Evolutionary conservation across 2,888 invertebrate species (phyloP), one percentile per base, ranked within the genome.

Genomic region (Chymomyza fuscimana): DNA sequence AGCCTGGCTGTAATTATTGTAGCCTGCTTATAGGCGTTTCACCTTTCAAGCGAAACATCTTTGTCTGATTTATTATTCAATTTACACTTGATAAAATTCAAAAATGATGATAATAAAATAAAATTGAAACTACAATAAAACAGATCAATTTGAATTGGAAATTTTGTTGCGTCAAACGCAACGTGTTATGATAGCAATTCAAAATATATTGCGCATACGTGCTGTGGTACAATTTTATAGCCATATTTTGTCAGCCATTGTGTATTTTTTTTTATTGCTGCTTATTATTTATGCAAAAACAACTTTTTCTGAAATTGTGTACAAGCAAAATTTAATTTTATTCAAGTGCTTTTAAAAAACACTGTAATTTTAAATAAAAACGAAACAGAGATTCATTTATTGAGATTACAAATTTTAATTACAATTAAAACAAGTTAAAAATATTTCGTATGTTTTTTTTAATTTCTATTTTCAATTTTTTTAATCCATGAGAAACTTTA

Each of bases 1-100:
- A 32, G 32, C 32, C 32, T 7, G 32, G 9, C 52, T n/a, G 52
- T 77, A 70, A 77, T 76, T 7, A 32, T 32, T 32, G 5, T 32
- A 7, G 32, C 9, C 32, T 32, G 32, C 32, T 32, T 32, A 32
- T 32, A 7, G 32, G 32, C 32, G 32, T 32, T 32, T 32, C 1
- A 32, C 32, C 32, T 32, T 32, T 9, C 5, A 5, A 32, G 0
- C 32, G 32, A 32, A 7, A 32, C 7, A 32, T 32, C 32, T 32
- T 76, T 80, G 69, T 66, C 63, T 70, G 72, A 63, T 65, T 69
- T 63, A 76, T 78, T 78, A 80, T 80, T 77, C 69, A 73, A 83
- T 78, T 84, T 80, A 64, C 69, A 67, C 71, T 68, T 71, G 72
- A 25, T 63, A 51, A 36, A 22, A 32, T 32, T 65, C 67, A 78